Conservation (phyloP, 2,113 vertebrate genomes). For the Alligator sinensis region DNA sequence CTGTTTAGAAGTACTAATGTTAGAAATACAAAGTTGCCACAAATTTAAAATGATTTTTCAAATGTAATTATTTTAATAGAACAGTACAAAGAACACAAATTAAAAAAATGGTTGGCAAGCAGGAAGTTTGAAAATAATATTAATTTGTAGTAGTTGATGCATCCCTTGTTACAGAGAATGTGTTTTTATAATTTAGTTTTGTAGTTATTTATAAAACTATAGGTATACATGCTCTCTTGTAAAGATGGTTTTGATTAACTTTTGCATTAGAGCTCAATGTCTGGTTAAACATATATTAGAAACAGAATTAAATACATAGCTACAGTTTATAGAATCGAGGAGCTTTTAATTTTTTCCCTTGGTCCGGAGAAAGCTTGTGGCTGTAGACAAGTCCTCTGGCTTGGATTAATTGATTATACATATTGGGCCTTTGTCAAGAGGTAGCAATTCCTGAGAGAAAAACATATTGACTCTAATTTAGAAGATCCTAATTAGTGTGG, state of each 20-base stretch:
- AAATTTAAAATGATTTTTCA: background rate
- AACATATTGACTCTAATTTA: background rate
- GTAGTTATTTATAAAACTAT: background rate
- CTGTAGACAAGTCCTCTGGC: background rate
- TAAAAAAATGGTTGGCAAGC: background rate
- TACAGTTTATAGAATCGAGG: background rate
- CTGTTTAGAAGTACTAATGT: background rate
- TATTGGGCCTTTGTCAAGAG: background rate
- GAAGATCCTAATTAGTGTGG: background rate
- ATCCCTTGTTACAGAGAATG: background rate
- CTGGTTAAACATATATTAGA: background rate
- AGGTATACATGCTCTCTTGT: background rate
- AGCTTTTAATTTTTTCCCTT: fast-evolving
- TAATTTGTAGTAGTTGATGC: background rate
- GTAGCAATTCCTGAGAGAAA: background rate
- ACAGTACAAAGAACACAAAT: background rate
- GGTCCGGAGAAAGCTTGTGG: background rate
- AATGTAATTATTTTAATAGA: background rate
- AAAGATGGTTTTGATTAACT: background rate
- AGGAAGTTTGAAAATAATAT: background rate
- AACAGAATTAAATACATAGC: background rate
- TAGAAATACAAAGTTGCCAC: background rate
- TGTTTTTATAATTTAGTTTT: background rate
- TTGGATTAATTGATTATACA: background rate
- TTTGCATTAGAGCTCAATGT: background rate